These are phyloP conservation scores for Onychostoma macrolepis DNA, from an alignment of 2,113 vertebrate species.

Conservation along the genomic window DNA sequence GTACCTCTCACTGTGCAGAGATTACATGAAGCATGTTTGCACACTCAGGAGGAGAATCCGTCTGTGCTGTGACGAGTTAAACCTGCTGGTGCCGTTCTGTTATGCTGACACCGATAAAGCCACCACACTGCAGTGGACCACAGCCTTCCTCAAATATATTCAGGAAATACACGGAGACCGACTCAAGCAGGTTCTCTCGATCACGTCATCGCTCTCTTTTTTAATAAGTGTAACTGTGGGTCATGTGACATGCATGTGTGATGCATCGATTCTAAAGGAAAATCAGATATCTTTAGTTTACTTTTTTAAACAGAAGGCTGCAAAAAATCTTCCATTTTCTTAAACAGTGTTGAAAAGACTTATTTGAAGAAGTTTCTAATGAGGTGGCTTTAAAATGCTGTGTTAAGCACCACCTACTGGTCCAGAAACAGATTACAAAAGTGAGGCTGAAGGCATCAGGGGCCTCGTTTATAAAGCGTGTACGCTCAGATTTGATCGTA, in stretches of 20 bases:
- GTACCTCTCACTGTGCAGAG: not conserved
- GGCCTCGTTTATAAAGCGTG: no score
- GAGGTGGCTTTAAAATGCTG: not conserved
- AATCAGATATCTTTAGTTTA: no score
- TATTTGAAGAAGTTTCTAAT: not conserved
- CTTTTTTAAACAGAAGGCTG: no score
- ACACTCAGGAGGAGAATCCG: constrained; percentile 85
- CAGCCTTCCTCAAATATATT: constrained; percentile 88
- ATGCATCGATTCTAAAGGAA: no score
- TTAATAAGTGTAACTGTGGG: no score
- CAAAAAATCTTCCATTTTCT: no score
- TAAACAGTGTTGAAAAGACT: no score
- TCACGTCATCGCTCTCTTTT: not conserved
- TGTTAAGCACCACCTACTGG: not conserved
- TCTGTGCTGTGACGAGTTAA: constrained; percentile 90
- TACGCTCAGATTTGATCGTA: no score
- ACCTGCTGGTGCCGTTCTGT: constrained; percentile 90
- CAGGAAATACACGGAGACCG: constrained; percentile 83
- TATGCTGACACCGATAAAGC: constrained; percentile 85
- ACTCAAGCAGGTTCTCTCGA: constrained; percentile 81
- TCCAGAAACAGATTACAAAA: not conserved
- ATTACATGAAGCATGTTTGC: not conserved
- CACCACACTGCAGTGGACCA: constrained; percentile 90
- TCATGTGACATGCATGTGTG: no score
- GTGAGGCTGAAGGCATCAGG: not conserved